Evolutionary conservation across 2,113 vertebrate species (phyloP).

Genomic region (Mungos mungo): DNA sequence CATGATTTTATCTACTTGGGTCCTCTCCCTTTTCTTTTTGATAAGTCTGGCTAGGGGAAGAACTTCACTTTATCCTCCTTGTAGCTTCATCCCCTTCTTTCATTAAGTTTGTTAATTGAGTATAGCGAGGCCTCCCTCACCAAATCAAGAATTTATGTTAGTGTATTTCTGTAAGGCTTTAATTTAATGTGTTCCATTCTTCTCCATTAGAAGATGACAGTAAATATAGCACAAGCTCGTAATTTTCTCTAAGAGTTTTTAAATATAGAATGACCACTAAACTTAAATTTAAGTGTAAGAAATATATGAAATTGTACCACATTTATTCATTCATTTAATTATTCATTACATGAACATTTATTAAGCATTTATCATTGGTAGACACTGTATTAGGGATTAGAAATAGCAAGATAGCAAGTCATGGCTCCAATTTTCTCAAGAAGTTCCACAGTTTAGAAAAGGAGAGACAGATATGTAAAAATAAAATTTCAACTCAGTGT

Average conservation of each 20-base stretch:
- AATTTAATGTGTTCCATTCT: not conserved
- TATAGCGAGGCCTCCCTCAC: not conserved
- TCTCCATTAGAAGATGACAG: not conserved
- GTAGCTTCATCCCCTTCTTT: not conserved
- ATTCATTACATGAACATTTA: constrained; percentile 3
- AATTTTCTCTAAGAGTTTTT: constrained; percentile 15
- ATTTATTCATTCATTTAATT: not conserved
- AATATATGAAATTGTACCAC: not conserved
- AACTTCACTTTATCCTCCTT: not conserved
- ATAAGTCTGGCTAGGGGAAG: no score
- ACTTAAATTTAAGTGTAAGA: constrained; percentile 33
- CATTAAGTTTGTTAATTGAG: not conserved
- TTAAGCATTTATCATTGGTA: not conserved
- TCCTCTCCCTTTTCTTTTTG: no score
- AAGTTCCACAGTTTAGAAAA: not conserved
- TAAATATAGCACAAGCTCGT: not conserved
- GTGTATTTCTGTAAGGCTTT: not conserved
- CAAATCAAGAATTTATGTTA: not conserved
- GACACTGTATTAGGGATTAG: not conserved
- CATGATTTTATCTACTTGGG: no score
- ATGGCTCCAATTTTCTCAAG: not conserved
- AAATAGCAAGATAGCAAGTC: not conserved
- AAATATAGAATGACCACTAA: constrained; percentile 9
- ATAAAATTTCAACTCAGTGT: not conserved
- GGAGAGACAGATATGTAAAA: not conserved